Conservation (phyloP, 2,888 invertebrate species). For the Pristionchus exspectatus region DNA sequence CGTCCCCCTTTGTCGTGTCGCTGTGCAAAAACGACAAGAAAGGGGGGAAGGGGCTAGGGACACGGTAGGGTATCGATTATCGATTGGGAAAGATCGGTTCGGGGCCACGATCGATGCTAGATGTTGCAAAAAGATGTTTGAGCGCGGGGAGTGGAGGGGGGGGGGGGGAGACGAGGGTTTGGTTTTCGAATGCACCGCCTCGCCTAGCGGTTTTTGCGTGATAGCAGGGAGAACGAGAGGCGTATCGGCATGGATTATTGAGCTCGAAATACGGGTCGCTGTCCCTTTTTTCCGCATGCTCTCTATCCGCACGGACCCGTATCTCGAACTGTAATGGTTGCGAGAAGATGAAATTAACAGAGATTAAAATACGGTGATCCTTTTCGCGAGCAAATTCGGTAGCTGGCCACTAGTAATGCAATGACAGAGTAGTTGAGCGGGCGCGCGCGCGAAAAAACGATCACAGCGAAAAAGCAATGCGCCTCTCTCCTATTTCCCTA, state of each 20-base stretch:
- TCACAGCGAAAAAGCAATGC: too few species aligned
- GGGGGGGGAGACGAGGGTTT: not conserved
- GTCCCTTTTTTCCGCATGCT: too few species aligned
- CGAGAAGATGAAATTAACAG: too few species aligned
- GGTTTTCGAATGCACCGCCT: not conserved
- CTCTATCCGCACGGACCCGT: too few species aligned
- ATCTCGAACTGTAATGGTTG: too few species aligned
- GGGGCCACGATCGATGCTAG: not conserved
- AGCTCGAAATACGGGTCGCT: too few species aligned
- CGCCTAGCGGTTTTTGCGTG: not conserved
- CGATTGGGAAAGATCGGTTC: not conserved
- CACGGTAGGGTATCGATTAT: not conserved
- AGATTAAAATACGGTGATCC: too few species aligned
- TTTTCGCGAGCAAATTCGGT: too few species aligned
- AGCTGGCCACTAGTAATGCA: too few species aligned
- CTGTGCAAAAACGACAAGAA: not conserved
- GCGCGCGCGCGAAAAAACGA: too few species aligned
- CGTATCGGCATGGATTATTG: not conserved
- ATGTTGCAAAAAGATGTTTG: conserved; percentile 18
- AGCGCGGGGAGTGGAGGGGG: not conserved
- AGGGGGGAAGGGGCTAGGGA: not conserved
- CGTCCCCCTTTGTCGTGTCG: not conserved
- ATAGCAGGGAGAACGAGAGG: not conserved
- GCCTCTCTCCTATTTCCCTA: too few species aligned
- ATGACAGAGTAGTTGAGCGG: too few species aligned